Evolutionary conservation across 2,113 vertebrate genomes (phyloP), one percentile per base, ranked within the genome.

Genomic region (Montifringilla adamsi): DNA sequence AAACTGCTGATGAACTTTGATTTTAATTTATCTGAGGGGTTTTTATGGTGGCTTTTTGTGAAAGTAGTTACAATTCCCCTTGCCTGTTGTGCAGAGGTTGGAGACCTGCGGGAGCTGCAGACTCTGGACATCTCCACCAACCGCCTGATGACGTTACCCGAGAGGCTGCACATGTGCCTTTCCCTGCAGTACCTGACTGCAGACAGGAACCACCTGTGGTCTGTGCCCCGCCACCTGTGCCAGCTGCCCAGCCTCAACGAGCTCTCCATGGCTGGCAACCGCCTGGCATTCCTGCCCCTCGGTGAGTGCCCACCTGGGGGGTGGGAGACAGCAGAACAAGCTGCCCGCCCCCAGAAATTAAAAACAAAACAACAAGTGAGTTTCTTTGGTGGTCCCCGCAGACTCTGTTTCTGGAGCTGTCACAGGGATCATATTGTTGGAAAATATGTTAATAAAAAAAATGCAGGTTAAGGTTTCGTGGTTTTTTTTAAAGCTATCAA

Each of bases 241-340:
- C 98, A 98, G 84, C 98, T 99, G 41, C 98, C 98, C 37, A 98
- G 98, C 97, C 99, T 99, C 98, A 99, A 98, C 26, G 99, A 99
- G 98, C 98, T 99, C 91, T 99, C 99, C 94, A 98, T 99, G 99
- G 99, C 99, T 20, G 98, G 99, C 46, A 99, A 99, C 98, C 97
- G 98, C 74, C 98, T 99, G 44, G 98, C 97, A 2, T 99, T 98
- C 94, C 96, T 99, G 85, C 99, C 99, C 6, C 98, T 99, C 8
- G 98, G 98, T 99, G 96, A 99, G 98, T 97, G 5, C 46, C 49
- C 23, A 0, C 4, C 33, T 39, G 47, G 46, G 43, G 53, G n/a
- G 37, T 13, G 53, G 24, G 9, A 41, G 49, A 27, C 52, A 3
- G 70, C 49, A 55, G 47, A 84, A 70, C 43, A 23, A 88, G 13